These are phyloP conservation scores for Cossypha polioptera DNA, from an alignment of 2,797 vertebrate genomes.

Conservation along the genomic window DNA sequence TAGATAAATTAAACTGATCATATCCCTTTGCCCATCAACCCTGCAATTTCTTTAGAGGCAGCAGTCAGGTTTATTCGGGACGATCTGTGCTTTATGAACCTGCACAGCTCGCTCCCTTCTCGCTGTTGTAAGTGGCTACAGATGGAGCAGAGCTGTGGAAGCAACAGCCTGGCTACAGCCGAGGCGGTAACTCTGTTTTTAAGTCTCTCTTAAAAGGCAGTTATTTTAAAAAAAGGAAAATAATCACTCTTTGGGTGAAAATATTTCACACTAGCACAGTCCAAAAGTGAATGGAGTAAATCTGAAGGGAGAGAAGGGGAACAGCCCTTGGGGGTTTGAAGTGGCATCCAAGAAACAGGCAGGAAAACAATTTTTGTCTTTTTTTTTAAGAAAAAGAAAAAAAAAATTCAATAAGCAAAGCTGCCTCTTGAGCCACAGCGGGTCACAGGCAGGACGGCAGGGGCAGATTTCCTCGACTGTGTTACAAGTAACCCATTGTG, in stretches of 20 bases:
- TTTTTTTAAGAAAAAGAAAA: background rate
- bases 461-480: conserved; percentile 26
- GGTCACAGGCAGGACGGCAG: conserved; percentile 13
- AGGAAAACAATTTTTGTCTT: background rate
- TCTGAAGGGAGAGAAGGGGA: background rate
- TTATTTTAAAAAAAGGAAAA: background rate
- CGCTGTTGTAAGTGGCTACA: conserved; percentile 28
- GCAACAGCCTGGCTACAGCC: background rate
- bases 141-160: conserved; percentile 16
- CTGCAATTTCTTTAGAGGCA: conserved; percentile 62
- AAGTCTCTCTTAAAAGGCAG: conserved; percentile 25
- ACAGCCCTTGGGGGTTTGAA: background rate
- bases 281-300: background rate
- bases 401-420: background rate
- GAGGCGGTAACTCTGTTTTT: conserved; percentile 4
- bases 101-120: background rate
- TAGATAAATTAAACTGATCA: conserved; percentile 56
- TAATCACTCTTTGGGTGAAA: conserved; percentile 12
- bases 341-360: background rate
- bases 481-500: conserved; percentile 59
- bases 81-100: conserved; percentile 32
- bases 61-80: conserved; percentile 37
- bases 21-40: conserved; percentile 55
- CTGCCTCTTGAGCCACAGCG: background rate
- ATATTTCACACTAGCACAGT: background rate